Base-by-base conservation (phyloP, 2,797 vertebrate species). In the Odontamblyopus lacepedii region DNA sequence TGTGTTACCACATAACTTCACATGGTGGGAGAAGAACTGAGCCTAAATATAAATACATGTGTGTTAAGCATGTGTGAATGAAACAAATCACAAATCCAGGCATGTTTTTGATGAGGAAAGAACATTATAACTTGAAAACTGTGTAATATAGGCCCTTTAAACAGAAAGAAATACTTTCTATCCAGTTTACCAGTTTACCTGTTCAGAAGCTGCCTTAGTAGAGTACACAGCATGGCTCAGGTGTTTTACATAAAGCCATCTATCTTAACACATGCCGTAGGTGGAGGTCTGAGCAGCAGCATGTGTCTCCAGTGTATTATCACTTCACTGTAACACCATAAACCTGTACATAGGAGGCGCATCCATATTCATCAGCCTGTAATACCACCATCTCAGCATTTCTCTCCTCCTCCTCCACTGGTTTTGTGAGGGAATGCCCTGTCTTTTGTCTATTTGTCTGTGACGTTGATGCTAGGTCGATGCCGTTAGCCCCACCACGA, bases 391-490 rank as follows among this genome's bases (percentile, higher is more conserved):
- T 69, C 81, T 60, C 63, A 50, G 72, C 59, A 67, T 80, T 63
- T 82, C 80, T 51, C 74, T 71, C 29, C 51, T 56, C 66, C 29
- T 56, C 62, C 62, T 63, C 62, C 26, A 18, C 44, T 77, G 69
- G 57, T 41, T 53, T 63, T 79, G 71, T 78, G 80, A 81, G 90
- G 91, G 93, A 90, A 92, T 88, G 77, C 89, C 92, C 90, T 83
- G 26, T 27, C 65, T 67, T 53, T 32, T 67, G 44, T 35, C 27
- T 30, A 7, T 32, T 27, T 30, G 48, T 13, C 71, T 69, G 83
- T 88, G 89, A 89, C 79, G 83, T 78, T 83, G 78, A 81, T 74
- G 87, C 35, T 29, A 66, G 91, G 90, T 92, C 87, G 89, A 70
- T 83, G 82, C 88, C 71, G 61, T 91, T 90, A 90, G 88, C 88